Evolutionary conservation across 2,888 invertebrate genomes (phyloP), one percentile per base, ranked within the genome.

Genomic region (Ethmia dodecea): DNA sequence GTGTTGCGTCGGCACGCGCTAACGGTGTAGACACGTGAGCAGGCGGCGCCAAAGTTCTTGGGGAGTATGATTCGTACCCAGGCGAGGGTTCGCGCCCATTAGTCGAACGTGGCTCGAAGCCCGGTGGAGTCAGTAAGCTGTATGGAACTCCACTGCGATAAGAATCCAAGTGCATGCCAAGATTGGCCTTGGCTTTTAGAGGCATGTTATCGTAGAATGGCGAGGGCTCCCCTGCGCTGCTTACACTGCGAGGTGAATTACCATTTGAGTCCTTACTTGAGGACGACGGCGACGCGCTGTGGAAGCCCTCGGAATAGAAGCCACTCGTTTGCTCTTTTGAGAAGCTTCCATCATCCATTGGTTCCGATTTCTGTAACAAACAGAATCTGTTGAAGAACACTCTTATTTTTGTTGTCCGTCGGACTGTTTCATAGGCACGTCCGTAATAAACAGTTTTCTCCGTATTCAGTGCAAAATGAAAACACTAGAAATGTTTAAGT

Each of bases 41-140:
- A 2, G 73, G 73, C 2, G 66, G 72, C 4, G 64, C 68, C 32
- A 72, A 44, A 18, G 58, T 64, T 31, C 71, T 65, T n/a, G 83
- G 69, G 20, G 83, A 71, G 48, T 75, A 78, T 18, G 74, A 52
- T 38, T 77, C 70, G 43, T 74, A 75, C 13, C 64, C 60, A 2
- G 78, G 75, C 1, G 80, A 78, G 1, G 62, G 58, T n/a, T 65
- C 74, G 3, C 76, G 69, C 1, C 66, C 73, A 6, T 78, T 77
- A 22, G 56, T 64, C 24, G 57, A 47, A 14, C 79, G 66, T 0
- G 64, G 54, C 22, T 87, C 88, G 26, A 89, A 84, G 5, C 88
- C 88, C 0, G 90, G 90, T 0, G 91, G 91, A 4, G 91, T 90
- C 22, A 91, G 75, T 0, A 90, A 83, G 52, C 83, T 89, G 53